A percentile compares a stretch with the other conserved stretches of the same genome.
These are phyloP conservation scores for Napeogenes inachia DNA, from an alignment of 2,888 invertebrate genomes.

Conservation along the genomic window DNA sequence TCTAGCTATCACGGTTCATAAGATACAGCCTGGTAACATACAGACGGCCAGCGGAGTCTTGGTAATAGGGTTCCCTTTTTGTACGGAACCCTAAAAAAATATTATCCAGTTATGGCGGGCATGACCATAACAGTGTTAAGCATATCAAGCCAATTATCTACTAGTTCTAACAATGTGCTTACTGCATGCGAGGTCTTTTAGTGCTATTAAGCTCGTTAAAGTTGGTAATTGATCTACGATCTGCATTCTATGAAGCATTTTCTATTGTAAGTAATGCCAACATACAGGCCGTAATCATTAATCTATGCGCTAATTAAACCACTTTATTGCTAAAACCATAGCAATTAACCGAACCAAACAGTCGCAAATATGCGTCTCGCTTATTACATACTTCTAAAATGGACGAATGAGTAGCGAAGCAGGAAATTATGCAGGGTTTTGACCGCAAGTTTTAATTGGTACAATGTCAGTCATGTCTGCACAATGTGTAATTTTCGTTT, in stretches of 20 bases:
- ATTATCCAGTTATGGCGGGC: no score
- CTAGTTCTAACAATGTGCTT: constrained; percentile 25
- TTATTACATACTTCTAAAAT: constrained; percentile 34
- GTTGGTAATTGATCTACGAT: constrained; percentile 59
- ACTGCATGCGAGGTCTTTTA: background rate
- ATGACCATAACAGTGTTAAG: constrained; percentile 45
- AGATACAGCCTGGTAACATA: no score
- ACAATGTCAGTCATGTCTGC: constrained; percentile 27
- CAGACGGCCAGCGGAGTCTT: no score
- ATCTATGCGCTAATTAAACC: constrained; percentile 61
- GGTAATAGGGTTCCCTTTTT: no score
- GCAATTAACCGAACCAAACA: constrained; percentile 37
- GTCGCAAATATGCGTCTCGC: constrained; percentile 31
- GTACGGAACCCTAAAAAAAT: no score
- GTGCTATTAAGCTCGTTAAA: constrained; percentile 67
- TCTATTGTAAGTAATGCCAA: constrained; percentile 54
- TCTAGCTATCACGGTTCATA: no score
- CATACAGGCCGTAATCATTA: constrained; percentile 50
- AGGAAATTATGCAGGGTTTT: constrained; percentile 30
- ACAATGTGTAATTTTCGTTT: constrained; percentile 37
- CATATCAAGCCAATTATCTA: constrained; percentile 54
- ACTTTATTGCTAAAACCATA: constrained; percentile 60
- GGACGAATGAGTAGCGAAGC: constrained; percentile 30
- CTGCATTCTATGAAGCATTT: constrained; percentile 57
- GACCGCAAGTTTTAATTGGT: constrained; percentile 35